Evolutionary conservation across 2,113 vertebrate genomes (phyloP), one percentile per base, ranked within the genome.

Genomic region (Okapia johnstoni): DNA sequence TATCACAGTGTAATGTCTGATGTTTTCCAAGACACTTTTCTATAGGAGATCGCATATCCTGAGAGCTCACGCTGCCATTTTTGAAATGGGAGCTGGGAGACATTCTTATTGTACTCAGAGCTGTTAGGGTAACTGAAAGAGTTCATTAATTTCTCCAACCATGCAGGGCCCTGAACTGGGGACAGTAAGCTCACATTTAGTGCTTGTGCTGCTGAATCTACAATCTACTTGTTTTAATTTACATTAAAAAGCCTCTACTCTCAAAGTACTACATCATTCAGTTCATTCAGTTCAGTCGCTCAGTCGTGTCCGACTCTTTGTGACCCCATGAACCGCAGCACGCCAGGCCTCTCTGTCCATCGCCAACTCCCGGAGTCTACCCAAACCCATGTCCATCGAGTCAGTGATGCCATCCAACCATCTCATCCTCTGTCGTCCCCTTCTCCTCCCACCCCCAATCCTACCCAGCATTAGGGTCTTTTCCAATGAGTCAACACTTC

Each of bases 141-240:
- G 9, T 83, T 52, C 48, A 83, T 93, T 85, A 36, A 93, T 92
- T 83, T 94, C 55, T 85, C 77, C 92, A 92, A 88, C 19, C 66
- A 79, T 15, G 33, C 4, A 17, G 43, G 73, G 21, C 43, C 52
- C 43, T 70, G 25, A 85, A 79, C 25, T 85, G 50, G 36, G 83
- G 61, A 92, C 19, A 97, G 9, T 83, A 86, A 73, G 21, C 89
- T 91, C 33, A 88, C 57, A 57, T 40, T 96, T 85, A 91, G 40
- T 52, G 33, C 58, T 90, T 70, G 55, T 61, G 61, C 81, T 96
- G 88, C 76, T 85, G 28, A 94, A 55, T 70, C 48, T 40, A 54
- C 11, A 94, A 76, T 80, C n/a, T 76, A 94, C 52, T 96, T 61
- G 40, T 83, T 95, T 95, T 92, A 93, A 95, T 96, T 93, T 96